These are phyloP conservation scores for Bucorvus abyssinicus DNA, from an alignment of 2,797 vertebrate species.

Conservation along the genomic window DNA sequence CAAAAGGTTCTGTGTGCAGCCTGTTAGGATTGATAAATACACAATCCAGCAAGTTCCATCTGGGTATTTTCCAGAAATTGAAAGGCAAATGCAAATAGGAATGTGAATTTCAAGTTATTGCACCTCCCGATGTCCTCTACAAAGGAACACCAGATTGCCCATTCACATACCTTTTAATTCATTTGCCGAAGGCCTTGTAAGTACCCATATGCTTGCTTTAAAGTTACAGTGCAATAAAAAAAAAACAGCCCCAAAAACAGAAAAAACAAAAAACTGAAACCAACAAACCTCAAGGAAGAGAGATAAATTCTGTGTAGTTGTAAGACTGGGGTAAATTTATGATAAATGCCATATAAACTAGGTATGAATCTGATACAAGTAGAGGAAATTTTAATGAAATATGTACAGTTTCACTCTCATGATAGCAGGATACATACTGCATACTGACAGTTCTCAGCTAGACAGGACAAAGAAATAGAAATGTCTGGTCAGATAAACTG, in stretches of 20 bases:
- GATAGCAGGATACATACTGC: not conserved
- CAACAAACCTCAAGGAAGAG: not conserved
- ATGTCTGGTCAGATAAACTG: not conserved
- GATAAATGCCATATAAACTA: not conserved
- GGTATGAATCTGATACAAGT: not conserved
- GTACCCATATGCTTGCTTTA: not conserved
- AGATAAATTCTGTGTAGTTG: not conserved
- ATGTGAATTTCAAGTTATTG: not conserved
- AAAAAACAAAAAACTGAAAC: not conserved
- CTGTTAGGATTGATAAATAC: not conserved
- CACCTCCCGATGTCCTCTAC: not conserved
- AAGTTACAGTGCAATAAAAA: not conserved
- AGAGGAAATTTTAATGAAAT: not conserved
- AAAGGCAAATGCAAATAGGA: not conserved
- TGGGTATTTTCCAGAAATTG: not conserved
- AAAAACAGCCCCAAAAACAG: not conserved
- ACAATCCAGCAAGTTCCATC: not conserved
- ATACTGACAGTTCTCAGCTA: not conserved
- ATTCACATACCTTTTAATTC: slow-evolving; percentile 13
- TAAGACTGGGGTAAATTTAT: not conserved
- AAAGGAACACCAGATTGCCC: not conserved
- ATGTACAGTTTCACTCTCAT: not conserved
- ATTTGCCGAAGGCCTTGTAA: not conserved
- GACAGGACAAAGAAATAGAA: not conserved
- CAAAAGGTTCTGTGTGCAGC: not conserved